Percentiles rank a stretch among this genome's conserved stretches.
These are phyloP conservation scores for Epinotia ramella DNA, from an alignment of 2,888 invertebrate species.

Conservation along the genomic window DNA sequence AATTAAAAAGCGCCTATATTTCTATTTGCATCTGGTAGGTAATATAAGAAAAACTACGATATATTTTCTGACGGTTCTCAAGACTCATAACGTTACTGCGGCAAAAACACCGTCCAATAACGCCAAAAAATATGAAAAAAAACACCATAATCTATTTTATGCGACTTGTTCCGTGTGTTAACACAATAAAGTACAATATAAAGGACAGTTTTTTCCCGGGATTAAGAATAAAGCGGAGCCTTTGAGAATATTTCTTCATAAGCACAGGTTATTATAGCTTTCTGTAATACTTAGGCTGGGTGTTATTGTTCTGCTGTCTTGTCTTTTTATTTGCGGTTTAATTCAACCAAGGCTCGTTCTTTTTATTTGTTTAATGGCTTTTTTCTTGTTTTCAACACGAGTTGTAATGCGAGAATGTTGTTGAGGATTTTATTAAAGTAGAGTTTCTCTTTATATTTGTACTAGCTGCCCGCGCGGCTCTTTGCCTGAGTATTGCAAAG, in stretches of 20 bases:
- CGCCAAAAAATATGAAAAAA: constrained; percentile 38
- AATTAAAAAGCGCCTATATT: no score
- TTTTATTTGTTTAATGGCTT: constrained; percentile 8
- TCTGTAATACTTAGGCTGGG: constrained; percentile 43
- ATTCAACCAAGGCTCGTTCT: constrained; percentile 9
- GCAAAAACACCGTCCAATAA: constrained; percentile 29
- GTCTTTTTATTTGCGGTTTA: constrained; percentile 33
- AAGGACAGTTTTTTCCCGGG: constrained; percentile 44
- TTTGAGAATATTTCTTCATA: constrained; percentile 46
- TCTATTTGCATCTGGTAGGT: no score
- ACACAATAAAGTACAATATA: constrained; percentile 45
- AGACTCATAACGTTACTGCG: constrained; percentile 18
- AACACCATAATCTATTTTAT: constrained; percentile 41
- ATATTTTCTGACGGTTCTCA: not conserved
- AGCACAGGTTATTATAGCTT: constrained; percentile 40
- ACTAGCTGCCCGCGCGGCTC: no score
- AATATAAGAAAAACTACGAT: not conserved
- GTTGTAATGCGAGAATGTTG: not conserved
- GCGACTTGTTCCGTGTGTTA: constrained; percentile 37
- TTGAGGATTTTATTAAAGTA: not conserved
- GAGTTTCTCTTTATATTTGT: not conserved
- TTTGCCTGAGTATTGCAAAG: no score
- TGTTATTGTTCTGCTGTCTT: constrained; percentile 40
- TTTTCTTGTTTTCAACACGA: constrained; percentile 19
- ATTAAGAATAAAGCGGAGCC: constrained; percentile 45